Conservation (phyloP, 2,888 invertebrate species). For the Byasa hedistus region DNA sequence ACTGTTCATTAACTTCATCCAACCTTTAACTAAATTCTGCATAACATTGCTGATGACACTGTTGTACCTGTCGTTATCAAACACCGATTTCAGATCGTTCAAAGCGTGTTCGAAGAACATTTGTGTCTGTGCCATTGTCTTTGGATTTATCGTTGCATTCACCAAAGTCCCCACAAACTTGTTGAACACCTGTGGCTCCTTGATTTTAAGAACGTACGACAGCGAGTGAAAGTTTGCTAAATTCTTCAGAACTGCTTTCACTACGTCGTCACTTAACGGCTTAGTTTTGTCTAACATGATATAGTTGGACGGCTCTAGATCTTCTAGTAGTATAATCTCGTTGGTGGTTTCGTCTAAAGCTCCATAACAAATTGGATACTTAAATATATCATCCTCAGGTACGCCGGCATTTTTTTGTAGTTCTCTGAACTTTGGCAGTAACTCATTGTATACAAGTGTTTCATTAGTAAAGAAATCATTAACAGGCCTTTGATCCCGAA, state of each 20-base stretch:
- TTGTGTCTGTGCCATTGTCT: slow-evolving; percentile 10
- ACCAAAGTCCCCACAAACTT: slow-evolving; percentile 9
- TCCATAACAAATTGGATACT: slow-evolving; percentile 49
- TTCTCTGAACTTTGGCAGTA: slow-evolving; percentile 46
- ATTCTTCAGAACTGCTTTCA: slow-evolving; percentile 46
- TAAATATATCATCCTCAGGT: slow-evolving; percentile 42
- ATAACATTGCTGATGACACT: slow-evolving; percentile 34
- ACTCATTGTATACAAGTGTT: slow-evolving; percentile 43
- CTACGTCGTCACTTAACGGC: slow-evolving; percentile 41
- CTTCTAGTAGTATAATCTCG: slow-evolving; percentile 54
- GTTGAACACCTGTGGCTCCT: slow-evolving; percentile 37
- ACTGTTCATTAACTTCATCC: slow-evolving; percentile 32
- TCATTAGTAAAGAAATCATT: slow-evolving; percentile 46
- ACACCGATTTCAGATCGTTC: slow-evolving; percentile 27
- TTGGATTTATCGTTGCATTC: slow-evolving; percentile 11
- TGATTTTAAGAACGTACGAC: slow-evolving; percentile 47
- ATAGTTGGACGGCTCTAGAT: slow-evolving; percentile 43
- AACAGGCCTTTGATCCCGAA: slow-evolving; percentile 32
- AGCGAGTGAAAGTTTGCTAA: slow-evolving; percentile 52
- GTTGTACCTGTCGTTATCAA: slow-evolving; percentile 40
- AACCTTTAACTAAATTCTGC: slow-evolving; percentile 7
- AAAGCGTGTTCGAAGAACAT: slow-evolving; percentile 12
- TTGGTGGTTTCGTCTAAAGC: slow-evolving; percentile 38
- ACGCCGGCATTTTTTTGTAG: slow-evolving; percentile 45
- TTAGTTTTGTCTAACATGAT: slow-evolving; percentile 46